A percentile compares a stretch with the other conserved stretches of the same genome.
phyloP scores from a whole-genome alignment of 2,888 invertebrate species.

The Tenthredo livida region DNA sequence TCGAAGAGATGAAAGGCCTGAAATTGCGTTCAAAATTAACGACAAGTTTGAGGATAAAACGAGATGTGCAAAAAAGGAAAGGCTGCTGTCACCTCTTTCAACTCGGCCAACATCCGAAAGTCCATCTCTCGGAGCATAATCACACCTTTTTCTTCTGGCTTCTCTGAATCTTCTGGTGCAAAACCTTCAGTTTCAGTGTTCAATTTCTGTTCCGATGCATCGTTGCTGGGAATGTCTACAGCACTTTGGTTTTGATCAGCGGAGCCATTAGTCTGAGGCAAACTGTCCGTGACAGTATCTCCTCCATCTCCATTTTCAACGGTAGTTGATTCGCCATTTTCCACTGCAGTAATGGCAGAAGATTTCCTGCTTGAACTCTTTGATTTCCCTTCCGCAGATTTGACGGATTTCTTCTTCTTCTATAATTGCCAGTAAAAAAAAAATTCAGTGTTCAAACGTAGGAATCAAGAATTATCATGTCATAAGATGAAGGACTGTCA shows the following conservation, averaged over 20 bases:
- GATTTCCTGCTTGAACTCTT: conserved; percentile 43
- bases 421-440: conserved; percentile 29
- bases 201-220: background rate
- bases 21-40: conserved; percentile 26
- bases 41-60: background rate
- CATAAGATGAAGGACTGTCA: background rate
- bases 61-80: background rate
- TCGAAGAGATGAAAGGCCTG: conserved; percentile 85
- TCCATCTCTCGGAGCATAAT: conserved; percentile 80
- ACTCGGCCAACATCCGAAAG: conserved; percentile 82
- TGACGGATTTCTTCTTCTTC: conserved; percentile 57
- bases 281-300: background rate
- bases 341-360: conserved; percentile 1
- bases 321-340: background rate
- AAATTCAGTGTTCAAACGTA: background rate
- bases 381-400: conserved; percentile 49
- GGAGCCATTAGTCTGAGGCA: background rate
- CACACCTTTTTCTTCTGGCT: conserved; percentile 8
- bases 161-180: background rate
- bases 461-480: background rate
- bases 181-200: background rate
- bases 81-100: conserved; percentile 81
- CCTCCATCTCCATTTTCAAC: background rate
- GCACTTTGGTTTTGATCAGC: background rate
- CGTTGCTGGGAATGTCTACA: background rate